Base-by-base conservation (phyloP, 1,140 invertebrate species). In the Nomia melanderi region DNA sequence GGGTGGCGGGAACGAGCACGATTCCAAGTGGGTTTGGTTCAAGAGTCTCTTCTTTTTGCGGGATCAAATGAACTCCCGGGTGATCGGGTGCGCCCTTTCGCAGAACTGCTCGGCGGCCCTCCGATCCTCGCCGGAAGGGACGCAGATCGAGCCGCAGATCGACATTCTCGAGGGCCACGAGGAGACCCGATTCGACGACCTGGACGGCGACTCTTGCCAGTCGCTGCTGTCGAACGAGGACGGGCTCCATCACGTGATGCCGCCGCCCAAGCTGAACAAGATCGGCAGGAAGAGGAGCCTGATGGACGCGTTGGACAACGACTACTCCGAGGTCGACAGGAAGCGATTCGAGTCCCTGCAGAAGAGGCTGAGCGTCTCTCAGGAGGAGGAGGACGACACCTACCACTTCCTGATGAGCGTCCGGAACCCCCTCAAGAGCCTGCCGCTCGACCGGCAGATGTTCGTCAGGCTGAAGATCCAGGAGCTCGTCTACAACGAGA, bases 371-470 rank as follows among this genome's bases (percentile, higher is more conserved):
- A 70, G 62, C 12, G 44, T 67, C 0, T 72, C 76, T 0, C 65
- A 86, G 27, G 87, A 88, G 12, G 80, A 88, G 11, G 83, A 88
- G 17, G 89, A 90, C 63, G 84, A 90, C 20, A 89, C 89, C 65
- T 90, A 89, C 73, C 89, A 90, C 29, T 90, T 90, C 56, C 79
- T 90, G 0, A 88, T 90, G 88, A 90, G 89, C 71, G 81, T 90
- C 0, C 70, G 86, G 14, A 89, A 87, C 64, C 88, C 89, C 0
- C 33, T 90, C 33, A 83, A 87, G 25, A 89, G 86, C 59, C 66
- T 90, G 27, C 86, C 89, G 4, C 82, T 89, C 23, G 87, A 88
- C n/a, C 77, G 89, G 17, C 89, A 90, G 54, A 87, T 90, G 83
- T 89, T 84, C 39, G 84, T 90, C 6, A 74, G 89, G n/a, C 62